Evolutionary conservation across 1,140 invertebrate species (phyloP).

Genomic region (Saccostrea echinata): DNA sequence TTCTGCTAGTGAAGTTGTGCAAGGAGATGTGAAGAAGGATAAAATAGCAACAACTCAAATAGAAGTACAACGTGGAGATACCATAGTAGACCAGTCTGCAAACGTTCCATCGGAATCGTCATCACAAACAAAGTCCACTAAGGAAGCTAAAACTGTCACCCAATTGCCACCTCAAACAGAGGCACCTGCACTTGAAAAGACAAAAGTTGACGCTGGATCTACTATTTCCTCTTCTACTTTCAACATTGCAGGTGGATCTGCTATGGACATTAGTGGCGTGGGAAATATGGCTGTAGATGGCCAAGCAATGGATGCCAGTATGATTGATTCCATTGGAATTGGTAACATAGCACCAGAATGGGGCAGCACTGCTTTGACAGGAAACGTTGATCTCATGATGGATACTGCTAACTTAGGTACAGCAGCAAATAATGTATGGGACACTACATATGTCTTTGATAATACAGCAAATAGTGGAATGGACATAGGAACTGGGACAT

Average conservation of each 20-base stretch:
- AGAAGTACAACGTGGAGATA: not conserved
- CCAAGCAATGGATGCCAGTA: not conserved
- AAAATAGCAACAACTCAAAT: not conserved
- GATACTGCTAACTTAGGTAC: constrained; percentile 11
- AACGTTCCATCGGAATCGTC: not conserved
- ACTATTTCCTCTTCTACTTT: not conserved
- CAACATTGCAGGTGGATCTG: not conserved
- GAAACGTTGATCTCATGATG: constrained; percentile 2
- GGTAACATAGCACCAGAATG: constrained; percentile 1
- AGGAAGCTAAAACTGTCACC: not conserved
- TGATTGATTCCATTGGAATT: constrained; percentile 1
- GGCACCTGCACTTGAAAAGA: not conserved
- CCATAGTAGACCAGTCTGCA: not conserved
- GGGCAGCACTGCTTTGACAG: not conserved
- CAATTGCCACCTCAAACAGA: constrained; percentile 4
- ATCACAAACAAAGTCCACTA: not conserved
- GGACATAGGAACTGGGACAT: not conserved
- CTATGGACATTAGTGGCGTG: not conserved
- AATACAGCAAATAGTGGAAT: constrained; percentile 6
- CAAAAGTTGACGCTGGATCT: not conserved
- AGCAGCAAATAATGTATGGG: not conserved
- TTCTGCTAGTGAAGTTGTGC: constrained; percentile 37
- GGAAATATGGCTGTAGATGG: constrained; percentile 16
- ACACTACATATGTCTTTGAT: constrained; percentile 1
- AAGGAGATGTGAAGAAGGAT: constrained; percentile 17